Evolutionary conservation across 2,113 vertebrate species (phyloP).

Genomic region (Pontoporia blainvillei): DNA sequence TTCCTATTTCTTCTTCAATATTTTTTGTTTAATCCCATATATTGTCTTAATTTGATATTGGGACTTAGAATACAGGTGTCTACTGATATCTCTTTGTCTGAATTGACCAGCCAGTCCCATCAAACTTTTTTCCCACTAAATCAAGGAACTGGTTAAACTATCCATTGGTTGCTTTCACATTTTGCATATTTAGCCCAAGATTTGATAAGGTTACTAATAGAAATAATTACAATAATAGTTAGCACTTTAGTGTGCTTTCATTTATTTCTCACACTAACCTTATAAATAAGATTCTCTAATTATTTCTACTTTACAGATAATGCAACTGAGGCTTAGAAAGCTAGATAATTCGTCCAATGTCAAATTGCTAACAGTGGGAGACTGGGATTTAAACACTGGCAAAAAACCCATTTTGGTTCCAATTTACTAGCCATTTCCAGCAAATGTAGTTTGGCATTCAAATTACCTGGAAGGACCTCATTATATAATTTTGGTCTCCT

Average conservation of each 20-base stretch:
- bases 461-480: constrained; percentile 30
- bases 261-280: background rate
- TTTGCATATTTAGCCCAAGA: background rate
- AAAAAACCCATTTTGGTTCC: background rate
- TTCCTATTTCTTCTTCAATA: background rate
- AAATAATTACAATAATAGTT: background rate
- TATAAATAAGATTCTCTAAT: background rate
- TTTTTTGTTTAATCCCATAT: background rate
- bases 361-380: background rate
- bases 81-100: background rate
- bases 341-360: background rate
- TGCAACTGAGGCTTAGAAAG: background rate
- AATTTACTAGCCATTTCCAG: constrained; percentile 28
- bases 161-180: background rate
- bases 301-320: background rate
- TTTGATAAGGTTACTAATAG: background rate
- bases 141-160: background rate
- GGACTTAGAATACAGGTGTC: background rate
- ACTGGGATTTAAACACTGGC: background rate
- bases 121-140: background rate
- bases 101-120: background rate
- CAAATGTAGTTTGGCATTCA: constrained; percentile 29
- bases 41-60: background rate
- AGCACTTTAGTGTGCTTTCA: background rate
- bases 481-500: constrained; percentile 49